These are phyloP conservation scores for Camelus bactrianus DNA, from an alignment of 2,113 vertebrate genomes.

Conservation along the genomic window DNA sequence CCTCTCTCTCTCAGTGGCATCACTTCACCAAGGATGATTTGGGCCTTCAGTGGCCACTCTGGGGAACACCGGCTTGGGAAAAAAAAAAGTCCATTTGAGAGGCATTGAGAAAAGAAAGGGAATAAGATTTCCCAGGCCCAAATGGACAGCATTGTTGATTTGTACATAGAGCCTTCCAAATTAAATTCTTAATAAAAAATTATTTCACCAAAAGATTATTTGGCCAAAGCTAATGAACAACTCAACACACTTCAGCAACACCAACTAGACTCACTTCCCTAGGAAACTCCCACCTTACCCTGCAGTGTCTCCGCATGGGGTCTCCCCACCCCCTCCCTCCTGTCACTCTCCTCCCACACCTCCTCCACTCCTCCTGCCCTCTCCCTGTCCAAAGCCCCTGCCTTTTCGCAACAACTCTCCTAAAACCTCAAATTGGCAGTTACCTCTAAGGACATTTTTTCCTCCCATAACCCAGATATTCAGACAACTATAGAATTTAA, in stretches of 20 bases:
- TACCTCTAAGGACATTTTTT: background rate
- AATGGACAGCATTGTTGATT: background rate
- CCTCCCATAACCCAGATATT: background rate
- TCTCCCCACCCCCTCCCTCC: background rate
- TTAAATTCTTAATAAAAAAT: background rate
- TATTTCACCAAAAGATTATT: background rate
- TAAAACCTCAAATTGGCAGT: background rate
- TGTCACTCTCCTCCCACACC: background rate
- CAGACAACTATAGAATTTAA: background rate
- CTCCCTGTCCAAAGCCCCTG: background rate
- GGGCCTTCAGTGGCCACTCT: background rate
- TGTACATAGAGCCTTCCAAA: background rate
- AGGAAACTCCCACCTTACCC: too few relatives aligned
- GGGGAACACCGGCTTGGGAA: background rate
- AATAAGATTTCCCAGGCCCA: background rate
- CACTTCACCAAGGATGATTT: background rate
- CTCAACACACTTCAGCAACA: background rate
- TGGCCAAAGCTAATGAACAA: background rate
- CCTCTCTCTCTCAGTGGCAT: background rate
- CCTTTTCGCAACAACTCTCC: background rate
- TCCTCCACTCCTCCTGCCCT: too few relatives aligned
- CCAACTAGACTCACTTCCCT: background rate
- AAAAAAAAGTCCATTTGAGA: background rate
- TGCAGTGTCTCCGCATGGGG: background rate
- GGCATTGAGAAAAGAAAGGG: background rate